phyloP scores from a whole-genome alignment of 2,888 invertebrate genomes.

The Hetaerina titia region DNA sequence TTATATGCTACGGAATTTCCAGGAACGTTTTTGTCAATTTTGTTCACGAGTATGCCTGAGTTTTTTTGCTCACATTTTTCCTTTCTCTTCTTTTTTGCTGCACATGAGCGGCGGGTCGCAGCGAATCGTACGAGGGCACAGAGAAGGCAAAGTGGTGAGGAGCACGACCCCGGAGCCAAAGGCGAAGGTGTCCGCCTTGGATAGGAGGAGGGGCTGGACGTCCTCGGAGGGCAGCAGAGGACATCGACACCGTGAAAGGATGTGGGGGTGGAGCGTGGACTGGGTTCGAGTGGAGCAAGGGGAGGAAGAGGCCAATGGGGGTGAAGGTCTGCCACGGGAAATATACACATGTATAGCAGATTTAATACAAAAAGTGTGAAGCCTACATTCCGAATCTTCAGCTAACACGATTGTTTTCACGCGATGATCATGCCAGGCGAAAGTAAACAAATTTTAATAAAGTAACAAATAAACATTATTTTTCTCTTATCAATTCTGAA shows the following conservation, averaged over 20 bases:
- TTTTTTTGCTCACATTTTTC: not conserved
- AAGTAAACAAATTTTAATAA: not conserved
- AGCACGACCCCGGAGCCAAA: constrained; percentile 2
- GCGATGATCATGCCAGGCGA: not conserved
- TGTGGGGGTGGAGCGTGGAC: not conserved
- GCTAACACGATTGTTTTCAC: not conserved
- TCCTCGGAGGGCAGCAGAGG: constrained; percentile 46
- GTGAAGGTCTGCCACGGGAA: not conserved
- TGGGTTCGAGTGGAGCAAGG: not conserved
- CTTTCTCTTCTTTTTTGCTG: not conserved
- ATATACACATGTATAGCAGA: not conserved
- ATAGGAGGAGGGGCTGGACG: not conserved
- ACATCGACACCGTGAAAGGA: constrained; percentile 29
- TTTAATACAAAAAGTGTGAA: not conserved
- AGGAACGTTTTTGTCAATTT: not conserved
- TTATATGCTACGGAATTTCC: not conserved
- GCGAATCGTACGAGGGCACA: not conserved
- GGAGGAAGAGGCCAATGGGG: not conserved
- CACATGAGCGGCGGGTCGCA: not conserved
- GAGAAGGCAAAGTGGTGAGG: not conserved
- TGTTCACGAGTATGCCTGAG: not conserved
- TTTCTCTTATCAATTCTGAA: not conserved
- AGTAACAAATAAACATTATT: not conserved
- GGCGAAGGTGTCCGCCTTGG: not conserved
- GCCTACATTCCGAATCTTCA: not conserved